A percentile compares a stretch with the other conserved stretches of the same genome.
Evolutionary conservation across 2,888 invertebrate species (phyloP).

Genomic region (Lordiphosa andalusiaca): DNA sequence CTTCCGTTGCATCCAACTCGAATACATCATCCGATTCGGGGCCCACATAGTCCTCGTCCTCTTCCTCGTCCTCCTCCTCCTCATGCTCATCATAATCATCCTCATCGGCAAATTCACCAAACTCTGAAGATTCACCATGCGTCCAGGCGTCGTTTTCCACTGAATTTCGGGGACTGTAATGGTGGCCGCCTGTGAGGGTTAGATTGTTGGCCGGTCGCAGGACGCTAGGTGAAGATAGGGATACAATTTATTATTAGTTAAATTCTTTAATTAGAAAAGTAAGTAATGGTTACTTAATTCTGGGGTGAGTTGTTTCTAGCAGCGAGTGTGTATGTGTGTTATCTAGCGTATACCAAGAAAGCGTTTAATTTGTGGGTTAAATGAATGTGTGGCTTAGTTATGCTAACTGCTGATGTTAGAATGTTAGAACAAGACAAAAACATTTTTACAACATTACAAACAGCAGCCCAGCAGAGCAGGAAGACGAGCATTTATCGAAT

Average conservation of each 20-base stretch:
- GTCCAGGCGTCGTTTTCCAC: slow-evolving; percentile 69
- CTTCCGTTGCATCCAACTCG: slow-evolving; percentile 45
- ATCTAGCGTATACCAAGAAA: slow-evolving; percentile 57
- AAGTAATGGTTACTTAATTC: no score
- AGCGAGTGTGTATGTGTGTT: slow-evolving; percentile 18
- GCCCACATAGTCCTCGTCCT: slow-evolving; percentile 18
- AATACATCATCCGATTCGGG: slow-evolving; percentile 60
- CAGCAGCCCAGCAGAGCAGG: no score
- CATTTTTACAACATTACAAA: background rate
- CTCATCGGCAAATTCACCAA: slow-evolving; percentile 60
- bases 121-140: slow-evolving; percentile 71
- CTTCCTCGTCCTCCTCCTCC: slow-evolving; percentile 22
- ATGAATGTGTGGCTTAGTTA: slow-evolving; percentile 17
- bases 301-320: no score
- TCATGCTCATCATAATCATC: slow-evolving; percentile 52
- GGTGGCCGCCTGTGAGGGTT: slow-evolving; percentile 58
- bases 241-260: slow-evolving; percentile 1
- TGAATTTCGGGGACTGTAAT: slow-evolving; percentile 68
- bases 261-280: background rate
- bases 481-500: no score
- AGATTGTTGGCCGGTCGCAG: slow-evolving; percentile 65
- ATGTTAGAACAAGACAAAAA: background rate
- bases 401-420: slow-evolving; percentile 19
- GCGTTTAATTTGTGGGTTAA: slow-evolving; percentile 45
- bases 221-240: slow-evolving; percentile 29